Base-by-base conservation (phyloP, 2,113 vertebrate species). In the Rallus limicola region DNA sequence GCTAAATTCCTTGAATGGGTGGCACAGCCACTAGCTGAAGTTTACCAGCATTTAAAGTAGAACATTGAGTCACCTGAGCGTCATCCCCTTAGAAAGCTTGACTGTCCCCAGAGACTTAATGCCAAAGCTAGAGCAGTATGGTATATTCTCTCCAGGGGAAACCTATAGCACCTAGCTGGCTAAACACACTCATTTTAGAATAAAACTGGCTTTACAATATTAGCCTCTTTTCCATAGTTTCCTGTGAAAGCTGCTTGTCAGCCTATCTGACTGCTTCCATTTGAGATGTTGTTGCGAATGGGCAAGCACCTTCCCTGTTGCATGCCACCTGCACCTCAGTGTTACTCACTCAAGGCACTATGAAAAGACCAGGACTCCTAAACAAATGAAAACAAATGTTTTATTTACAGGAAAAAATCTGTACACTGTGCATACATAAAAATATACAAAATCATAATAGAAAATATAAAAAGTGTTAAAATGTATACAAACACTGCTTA, bases 401-500 rank as follows among this genome's bases (percentile, higher is more conserved):
- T 98, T 98, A 98, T 98, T 98, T 98, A 98, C 98, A 98, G 91
- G 97, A 97, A 97, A 96, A 97, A 97, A 80, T 97, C 98, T 98
- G 96, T 98, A 98, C 98, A 98, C 93, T 98, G 96, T 97, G 96
- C 98, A 98, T 97, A 98, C 98, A 97, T 98, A 98, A 98, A 98
- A 98, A 98, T 98, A 98, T 98, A 98, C 98, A 98, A 98, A 98
- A 98, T 95, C 97, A 98, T 98, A 98, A 98, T 98, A 98, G 97
- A 98, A 98, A 98, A 98, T 98, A 98, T 97, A 97, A 95, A 97
- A 98, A 98, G 97, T 97, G 97, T 98, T 98, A 98, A 98, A 98
- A 98, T 98, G 98, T 98, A 95, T 98, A 98, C 98, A 98, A 98
- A 98, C 98, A 98, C 98, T 95, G 95, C 97, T 97, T 97, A 98